Evolutionary conservation across 2,888 invertebrate genomes (phyloP).

Genomic region (Mythimna vitellina): DNA sequence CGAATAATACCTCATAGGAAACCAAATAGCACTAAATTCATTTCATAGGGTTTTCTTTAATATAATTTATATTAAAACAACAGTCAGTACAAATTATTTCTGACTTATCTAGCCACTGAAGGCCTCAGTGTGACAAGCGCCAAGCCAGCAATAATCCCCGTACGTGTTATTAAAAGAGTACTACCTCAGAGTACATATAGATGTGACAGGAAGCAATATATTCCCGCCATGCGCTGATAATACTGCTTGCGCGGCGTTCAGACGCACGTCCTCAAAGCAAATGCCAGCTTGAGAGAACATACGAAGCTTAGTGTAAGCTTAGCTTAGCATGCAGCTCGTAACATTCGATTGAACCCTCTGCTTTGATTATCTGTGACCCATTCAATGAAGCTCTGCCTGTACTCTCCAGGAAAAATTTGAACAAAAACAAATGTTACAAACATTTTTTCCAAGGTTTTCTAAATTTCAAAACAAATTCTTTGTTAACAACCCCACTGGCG

Average conservation of each 20-base stretch:
- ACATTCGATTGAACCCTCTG: neutral
- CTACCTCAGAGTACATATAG: neutral
- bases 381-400: conserved; percentile 1
- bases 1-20: no score
- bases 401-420: neutral
- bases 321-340: neutral
- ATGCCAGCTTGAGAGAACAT: neutral
- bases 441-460: neutral
- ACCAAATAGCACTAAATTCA: no score
- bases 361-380: no score
- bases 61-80: no score
- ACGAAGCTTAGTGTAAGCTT: neutral
- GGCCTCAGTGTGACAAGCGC: neutral
- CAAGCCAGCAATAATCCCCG: neutral
- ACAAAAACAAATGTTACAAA: conserved; percentile 1
- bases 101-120: neutral
- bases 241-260: neutral
- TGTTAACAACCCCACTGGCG: neutral
- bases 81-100: no score
- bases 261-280: neutral
- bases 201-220: neutral
- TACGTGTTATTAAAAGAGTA: neutral
- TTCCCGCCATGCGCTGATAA: conserved; percentile 5
- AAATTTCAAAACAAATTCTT: neutral
- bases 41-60: no score